Percentiles rank a stretch among this genome's conserved stretches.
Conservation (phyloP, 2,113 vertebrate species). For the Trematomus loennbergii region DNA sequence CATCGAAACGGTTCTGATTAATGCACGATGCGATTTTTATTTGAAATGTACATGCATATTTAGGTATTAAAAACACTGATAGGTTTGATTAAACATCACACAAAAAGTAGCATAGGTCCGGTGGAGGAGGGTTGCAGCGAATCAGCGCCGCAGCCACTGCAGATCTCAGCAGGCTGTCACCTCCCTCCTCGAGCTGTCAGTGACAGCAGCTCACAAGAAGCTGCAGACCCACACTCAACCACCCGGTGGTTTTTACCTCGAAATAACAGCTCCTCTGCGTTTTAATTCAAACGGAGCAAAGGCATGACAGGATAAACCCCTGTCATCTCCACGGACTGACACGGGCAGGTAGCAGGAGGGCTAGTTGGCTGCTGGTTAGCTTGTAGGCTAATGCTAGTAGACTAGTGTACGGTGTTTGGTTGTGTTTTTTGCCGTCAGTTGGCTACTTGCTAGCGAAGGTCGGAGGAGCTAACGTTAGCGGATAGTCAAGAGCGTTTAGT, state of each 20-base stretch:
- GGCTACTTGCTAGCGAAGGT: slow-evolving; percentile 62
- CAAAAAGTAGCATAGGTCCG: slow-evolving; percentile 15
- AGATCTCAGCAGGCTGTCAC: slow-evolving; percentile 62
- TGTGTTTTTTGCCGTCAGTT: slow-evolving; percentile 44
- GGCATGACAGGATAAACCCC: slow-evolving; percentile 44
- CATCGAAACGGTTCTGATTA: neutral
- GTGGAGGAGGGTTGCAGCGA: slow-evolving; percentile 61
- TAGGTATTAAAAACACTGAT: neutral
- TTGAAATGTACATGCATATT: neutral
- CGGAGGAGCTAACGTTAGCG: slow-evolving; percentile 54
- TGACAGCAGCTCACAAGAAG: slow-evolving; percentile 73
- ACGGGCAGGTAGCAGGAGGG: slow-evolving; percentile 48
- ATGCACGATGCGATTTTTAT: neutral
- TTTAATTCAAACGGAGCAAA: slow-evolving; percentile 29
- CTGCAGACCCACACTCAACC: slow-evolving; percentile 45
- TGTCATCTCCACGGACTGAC: slow-evolving; percentile 48
- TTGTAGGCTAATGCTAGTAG: slow-evolving; percentile 52
- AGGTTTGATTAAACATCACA: slow-evolving; percentile 8
- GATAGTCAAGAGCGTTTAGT: slow-evolving; percentile 8
- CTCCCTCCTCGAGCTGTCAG: slow-evolving; percentile 77
- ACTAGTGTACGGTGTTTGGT: slow-evolving; percentile 41
- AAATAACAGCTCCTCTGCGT: slow-evolving; percentile 20
- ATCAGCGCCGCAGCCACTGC: slow-evolving; percentile 66
- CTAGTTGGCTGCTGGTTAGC: slow-evolving; percentile 51
- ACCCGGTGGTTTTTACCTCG: slow-evolving; percentile 11